A percentile compares a stretch with the other conserved stretches of the same genome.
Conservation (phyloP, 2,888 invertebrate species). For the Anthophora plumipes region DNA sequence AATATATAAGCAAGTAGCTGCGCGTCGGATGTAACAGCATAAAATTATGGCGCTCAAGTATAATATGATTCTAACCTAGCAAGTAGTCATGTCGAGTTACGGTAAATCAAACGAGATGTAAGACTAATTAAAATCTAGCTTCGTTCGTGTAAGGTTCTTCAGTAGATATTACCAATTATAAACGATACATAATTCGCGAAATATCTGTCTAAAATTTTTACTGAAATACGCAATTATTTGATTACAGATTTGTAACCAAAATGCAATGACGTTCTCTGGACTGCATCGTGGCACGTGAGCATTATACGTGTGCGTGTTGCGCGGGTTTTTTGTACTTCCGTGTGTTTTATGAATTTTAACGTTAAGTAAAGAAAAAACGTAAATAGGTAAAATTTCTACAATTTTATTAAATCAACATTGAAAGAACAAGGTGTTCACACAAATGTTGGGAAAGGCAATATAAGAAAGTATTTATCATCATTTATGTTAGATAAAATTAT, state of each 20-base stretch:
- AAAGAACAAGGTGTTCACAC: not conserved
- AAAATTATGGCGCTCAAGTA: constrained; percentile 23
- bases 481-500: not conserved
- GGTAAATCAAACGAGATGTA: not conserved
- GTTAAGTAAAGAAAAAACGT: not conserved
- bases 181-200: not conserved
- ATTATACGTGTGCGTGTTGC: constrained; percentile 7
- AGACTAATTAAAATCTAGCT: not conserved
- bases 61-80: constrained; percentile 38
- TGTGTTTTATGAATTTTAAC: not conserved
- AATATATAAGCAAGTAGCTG: no score
- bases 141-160: not conserved
- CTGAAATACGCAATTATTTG: constrained; percentile 6
- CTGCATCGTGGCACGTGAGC: constrained; percentile 11
- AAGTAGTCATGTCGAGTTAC: constrained; percentile 7
- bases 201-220: not conserved
- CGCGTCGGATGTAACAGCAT: not conserved
- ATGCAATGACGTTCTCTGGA: constrained; percentile 15
- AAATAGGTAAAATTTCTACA: not conserved
- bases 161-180: not conserved
- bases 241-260: constrained; percentile 31
- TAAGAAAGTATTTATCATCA: not conserved
- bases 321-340: constrained; percentile 44
- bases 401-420: not conserved
- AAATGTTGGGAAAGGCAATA: not conserved